Conservation (phyloP, 2,888 invertebrate genomes). For the Protophormia terraenovae region DNA sequence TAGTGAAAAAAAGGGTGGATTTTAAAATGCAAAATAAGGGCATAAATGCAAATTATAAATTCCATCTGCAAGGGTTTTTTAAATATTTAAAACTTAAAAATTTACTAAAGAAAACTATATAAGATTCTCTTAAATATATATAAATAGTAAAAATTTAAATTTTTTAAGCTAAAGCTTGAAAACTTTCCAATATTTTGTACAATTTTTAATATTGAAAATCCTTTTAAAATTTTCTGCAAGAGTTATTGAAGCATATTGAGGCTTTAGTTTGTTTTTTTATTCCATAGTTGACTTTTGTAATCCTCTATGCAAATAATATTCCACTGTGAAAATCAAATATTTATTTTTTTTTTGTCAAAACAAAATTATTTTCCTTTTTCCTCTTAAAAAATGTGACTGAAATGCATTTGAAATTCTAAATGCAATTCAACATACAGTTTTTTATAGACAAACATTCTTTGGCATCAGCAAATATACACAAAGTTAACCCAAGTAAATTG, state of each 20-base stretch:
- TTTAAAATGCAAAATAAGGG: background rate
- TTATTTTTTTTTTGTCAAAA: slow-evolving; percentile 29
- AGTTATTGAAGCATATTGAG: slow-evolving; percentile 51
- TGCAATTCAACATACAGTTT: slow-evolving; percentile 51
- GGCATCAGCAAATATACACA: slow-evolving; percentile 53
- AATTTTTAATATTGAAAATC: slow-evolving; percentile 31
- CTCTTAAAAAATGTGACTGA: slow-evolving; percentile 23
- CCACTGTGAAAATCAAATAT: slow-evolving; percentile 62
- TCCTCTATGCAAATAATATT: slow-evolving; percentile 52
- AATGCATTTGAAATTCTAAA: slow-evolving; percentile 52
- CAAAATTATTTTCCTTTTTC: slow-evolving; percentile 7
- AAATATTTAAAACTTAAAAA: background rate
- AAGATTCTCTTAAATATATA: no score
- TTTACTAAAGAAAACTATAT: no score
- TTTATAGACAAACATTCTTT: slow-evolving; percentile 24
- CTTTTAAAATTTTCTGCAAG: slow-evolving; percentile 46
- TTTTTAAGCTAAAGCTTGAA: background rate
- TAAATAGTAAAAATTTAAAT: no score
- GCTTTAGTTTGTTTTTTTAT: background rate
- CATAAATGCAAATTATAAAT: background rate
- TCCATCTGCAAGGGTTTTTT: background rate
- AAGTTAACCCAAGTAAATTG: slow-evolving; percentile 65
- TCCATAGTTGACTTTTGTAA: slow-evolving; percentile 47
- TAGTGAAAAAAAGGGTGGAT: background rate
- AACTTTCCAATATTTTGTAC: background rate